Evolutionary conservation across 2,113 vertebrate genomes (phyloP), one percentile per base, ranked within the genome.

Genomic region (Sardina pilchardus): DNA sequence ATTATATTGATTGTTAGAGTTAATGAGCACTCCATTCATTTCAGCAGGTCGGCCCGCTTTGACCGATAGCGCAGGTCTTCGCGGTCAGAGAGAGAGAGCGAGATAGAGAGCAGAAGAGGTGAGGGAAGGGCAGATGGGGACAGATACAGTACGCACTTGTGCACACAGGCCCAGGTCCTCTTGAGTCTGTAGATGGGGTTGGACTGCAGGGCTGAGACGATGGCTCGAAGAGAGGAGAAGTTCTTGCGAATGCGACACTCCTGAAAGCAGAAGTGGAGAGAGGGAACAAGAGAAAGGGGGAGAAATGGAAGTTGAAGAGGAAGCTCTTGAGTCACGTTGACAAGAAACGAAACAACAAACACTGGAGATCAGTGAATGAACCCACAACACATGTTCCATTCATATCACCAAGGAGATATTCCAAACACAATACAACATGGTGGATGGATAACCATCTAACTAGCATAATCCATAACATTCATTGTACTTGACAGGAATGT

Each of bases 201-300:
- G 90, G 97, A 98, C 94, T 99, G 97, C 89, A 99, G 94, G 0
- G 98, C 97, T 0, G 98, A 98, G 83, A 98, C 94, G 30, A 99
- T 97, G 91, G 98, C 97, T 89, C 96, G 94, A 90, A 99, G 95
- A 34, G 98, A 99, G 2, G 98, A 99, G 88, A 98, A 99, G 90
- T 99, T 98, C 94, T 99, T 99, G 83, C 97, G 96, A 88, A 99
- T 97, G 86, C 98, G 94, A 82, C 98, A 99, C 94, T 98, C 98
- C 98, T 99, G 95, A 82, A 81, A 17, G 89, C 87, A 91, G 14
- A 30, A 45, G n/a, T 59, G 24, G 6, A 45, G 63, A 30, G 19
- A 86, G 48, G 34, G 14, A 82, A 30, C 34, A 17, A 24, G 6
- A 34, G 81, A 24, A 12, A 78, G 5, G 30, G 47, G 26, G 26